Evolutionary conservation across 2,113 vertebrate species (phyloP).

Genomic region (Tragelaphus buxtoni): DNA sequence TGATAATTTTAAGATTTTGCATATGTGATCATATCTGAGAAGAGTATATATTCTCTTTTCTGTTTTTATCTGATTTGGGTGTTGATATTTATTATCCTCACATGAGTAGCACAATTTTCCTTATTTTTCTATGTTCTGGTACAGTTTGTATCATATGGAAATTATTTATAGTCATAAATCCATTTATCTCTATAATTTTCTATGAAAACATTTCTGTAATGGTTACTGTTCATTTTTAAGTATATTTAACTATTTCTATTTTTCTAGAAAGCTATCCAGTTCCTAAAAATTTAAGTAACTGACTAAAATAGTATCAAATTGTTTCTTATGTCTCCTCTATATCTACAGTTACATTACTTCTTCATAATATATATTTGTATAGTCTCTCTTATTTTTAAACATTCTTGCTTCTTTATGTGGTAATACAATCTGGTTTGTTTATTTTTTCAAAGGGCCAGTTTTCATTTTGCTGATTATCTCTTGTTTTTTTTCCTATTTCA

Average conservation of each 20-base stretch:
- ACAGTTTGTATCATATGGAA: no score
- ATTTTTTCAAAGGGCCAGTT: neutral
- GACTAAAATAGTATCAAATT: neutral
- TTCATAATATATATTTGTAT: neutral
- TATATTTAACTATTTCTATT: neutral
- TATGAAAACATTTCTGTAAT: no score
- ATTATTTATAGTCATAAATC: no score
- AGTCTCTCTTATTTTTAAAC: neutral
- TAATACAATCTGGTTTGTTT: neutral
- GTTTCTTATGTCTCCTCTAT: neutral
- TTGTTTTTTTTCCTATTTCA: slow-evolving; percentile 2
- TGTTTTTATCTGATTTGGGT: neutral
- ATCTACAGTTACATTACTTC: neutral
- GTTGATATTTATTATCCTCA: neutral
- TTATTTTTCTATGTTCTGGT: no score
- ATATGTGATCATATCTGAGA: neutral
- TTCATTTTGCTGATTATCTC: neutral
- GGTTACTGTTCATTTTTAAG: neutral
- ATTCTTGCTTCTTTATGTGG: neutral
- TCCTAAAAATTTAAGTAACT: slow-evolving; percentile 9
- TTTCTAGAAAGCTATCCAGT: neutral
- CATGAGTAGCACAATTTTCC: no score
- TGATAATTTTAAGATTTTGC: neutral
- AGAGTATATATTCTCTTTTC: neutral
- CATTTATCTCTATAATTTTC: no score